phyloP scores from a whole-genome alignment of 2,888 invertebrate genomes.

The Drosophila austrosaltans region DNA sequence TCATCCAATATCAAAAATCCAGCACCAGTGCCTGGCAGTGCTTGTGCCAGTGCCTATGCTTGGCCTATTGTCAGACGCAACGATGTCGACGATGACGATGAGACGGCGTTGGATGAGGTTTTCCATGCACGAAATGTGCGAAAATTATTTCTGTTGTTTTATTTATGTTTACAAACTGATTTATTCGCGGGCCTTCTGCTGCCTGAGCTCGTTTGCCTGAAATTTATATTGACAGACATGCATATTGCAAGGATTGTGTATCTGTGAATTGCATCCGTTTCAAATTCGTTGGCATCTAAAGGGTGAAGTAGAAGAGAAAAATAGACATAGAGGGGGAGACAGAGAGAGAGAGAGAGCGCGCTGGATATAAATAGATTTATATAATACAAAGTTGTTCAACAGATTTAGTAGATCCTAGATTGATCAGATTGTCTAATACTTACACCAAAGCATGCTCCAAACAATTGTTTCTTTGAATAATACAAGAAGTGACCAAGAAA shows the following conservation, averaged over 20 bases:
- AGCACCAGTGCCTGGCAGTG: neutral
- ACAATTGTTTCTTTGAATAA: no score
- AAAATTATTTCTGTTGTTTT: constrained; percentile 67
- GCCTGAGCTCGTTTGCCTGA: constrained; percentile 54
- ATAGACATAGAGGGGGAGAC: neutral
- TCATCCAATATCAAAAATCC: constrained; percentile 6
- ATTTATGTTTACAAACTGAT: constrained; percentile 76
- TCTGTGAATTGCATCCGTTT: constrained; percentile 31
- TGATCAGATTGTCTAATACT: no score
- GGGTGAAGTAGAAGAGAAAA: constrained; percentile 4
- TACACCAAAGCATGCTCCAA: no score
- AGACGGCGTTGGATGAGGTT: constrained; percentile 56
- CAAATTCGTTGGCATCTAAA: constrained; percentile 23
- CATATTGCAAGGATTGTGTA: constrained; percentile 54
- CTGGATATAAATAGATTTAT: no score
- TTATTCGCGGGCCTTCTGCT: constrained; percentile 55
- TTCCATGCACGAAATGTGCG: constrained; percentile 62
- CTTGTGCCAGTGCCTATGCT: neutral
- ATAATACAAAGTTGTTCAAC: no score
- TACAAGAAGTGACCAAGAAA: no score
- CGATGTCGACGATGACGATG: constrained; percentile 26
- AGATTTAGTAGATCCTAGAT: no score
- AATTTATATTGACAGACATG: constrained; percentile 73
- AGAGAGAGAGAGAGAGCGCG: neutral
- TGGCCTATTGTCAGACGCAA: constrained; percentile 30